Evolutionary conservation across 1,140 invertebrate species (phyloP).

Genomic region (Megalonaias nervosa): DNA sequence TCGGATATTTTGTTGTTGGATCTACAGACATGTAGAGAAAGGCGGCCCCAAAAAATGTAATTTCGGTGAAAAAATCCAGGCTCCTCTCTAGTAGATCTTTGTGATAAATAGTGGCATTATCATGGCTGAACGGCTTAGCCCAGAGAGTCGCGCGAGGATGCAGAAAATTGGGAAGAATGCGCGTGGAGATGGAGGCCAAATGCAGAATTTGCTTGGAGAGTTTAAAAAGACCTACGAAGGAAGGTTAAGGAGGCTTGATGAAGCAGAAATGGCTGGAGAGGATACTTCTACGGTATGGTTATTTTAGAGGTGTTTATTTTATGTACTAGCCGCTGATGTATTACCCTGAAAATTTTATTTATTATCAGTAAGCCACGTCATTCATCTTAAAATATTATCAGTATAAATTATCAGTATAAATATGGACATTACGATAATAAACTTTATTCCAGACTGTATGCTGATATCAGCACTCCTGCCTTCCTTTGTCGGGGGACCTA

Average conservation of each 20-base stretch:
- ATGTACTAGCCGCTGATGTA: too few species aligned
- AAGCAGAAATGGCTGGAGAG: constrained; percentile 58
- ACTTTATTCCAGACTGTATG: neutral
- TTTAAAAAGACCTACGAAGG: constrained; percentile 65
- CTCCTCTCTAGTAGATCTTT: too few species aligned
- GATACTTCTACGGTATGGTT: constrained; percentile 58
- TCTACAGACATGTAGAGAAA: too few species aligned
- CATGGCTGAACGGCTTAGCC: too few species aligned
- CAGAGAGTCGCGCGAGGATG: too few species aligned
- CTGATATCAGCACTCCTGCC: neutral
- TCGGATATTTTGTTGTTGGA: too few species aligned
- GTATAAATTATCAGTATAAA: neutral
- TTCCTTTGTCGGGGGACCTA: too few species aligned
- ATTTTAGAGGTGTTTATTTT: neutral
- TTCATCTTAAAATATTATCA: neutral
- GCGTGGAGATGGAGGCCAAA: constrained; percentile 47
- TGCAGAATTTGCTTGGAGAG: constrained; percentile 64
- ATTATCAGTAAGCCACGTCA: neutral
- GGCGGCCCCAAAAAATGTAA: too few species aligned
- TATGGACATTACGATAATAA: neutral
- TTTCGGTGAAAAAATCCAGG: too few species aligned
- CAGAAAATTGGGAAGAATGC: too few species aligned
- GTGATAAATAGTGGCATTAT: too few species aligned
- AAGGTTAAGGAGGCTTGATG: constrained; percentile 61
- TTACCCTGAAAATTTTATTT: too few species aligned